Conservation (phyloP, 2,113 vertebrate species). For the Bothrops jararaca region DNA sequence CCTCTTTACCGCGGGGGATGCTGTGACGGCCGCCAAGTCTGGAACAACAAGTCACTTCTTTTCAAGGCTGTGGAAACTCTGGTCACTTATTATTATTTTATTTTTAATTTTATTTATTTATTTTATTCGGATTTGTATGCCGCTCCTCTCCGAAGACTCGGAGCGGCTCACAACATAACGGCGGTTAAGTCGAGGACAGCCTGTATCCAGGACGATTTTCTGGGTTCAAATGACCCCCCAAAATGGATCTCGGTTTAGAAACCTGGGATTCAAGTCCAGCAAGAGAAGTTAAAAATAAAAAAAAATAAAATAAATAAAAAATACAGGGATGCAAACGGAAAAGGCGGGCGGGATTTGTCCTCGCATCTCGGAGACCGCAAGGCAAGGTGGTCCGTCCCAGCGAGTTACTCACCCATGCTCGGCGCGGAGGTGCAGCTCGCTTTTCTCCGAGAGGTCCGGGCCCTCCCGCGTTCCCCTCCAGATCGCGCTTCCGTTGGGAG, state of each 20-base stretch:
- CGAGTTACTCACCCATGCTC: conserved; percentile 28
- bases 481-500: background rate
- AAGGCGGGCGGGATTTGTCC: background rate
- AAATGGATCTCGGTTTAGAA: rapidly evolving
- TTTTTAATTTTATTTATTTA: too few relatives aligned
- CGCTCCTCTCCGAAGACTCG: too few relatives aligned
- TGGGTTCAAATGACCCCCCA: background rate
- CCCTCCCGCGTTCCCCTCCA: background rate
- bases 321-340: background rate
- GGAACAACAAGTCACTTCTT: background rate
- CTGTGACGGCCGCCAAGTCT: rapidly evolving
- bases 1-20: background rate
- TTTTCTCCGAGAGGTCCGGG: background rate
- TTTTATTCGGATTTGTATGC: too few relatives aligned
- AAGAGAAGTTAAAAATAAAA: rapidly evolving
- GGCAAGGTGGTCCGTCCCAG: background rate
- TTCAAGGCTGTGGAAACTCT: background rate
- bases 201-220: background rate
- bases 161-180: too few relatives aligned
- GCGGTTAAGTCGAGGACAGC: background rate
- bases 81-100: too few relatives aligned
- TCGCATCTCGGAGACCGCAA: background rate
- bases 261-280: background rate
- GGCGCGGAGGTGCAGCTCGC: background rate
- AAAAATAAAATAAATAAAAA: rapidly evolving